Base-by-base conservation (phyloP, 1,140 invertebrate genomes). In the Drosophila obscura region DNA sequence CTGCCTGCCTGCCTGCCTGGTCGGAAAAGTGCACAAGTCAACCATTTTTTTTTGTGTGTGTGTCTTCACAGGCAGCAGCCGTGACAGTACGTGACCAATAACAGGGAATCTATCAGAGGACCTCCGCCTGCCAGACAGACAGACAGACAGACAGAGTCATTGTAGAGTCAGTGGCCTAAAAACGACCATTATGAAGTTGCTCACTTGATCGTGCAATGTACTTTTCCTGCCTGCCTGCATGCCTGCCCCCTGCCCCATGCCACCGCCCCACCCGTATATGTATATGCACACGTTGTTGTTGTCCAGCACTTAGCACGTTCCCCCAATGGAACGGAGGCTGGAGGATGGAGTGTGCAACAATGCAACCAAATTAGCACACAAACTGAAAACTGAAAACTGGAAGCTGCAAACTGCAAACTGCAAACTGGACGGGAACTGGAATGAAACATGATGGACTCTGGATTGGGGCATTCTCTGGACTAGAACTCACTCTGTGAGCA, bases 131-230 rank as follows among this genome's bases (percentile, higher is more conserved):
- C 52, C 16, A 19, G 19, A 13, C 49, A 24, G 35, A 41, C 53
- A 28, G 43, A 58, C 58, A 74, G 60, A 66, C 61, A 57, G 69
- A 66, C 61, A 16, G 51, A 80, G 75, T 55, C 83, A 88, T 88
- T 75, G 80, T 88, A 72, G 75, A 85, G 85, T 90, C 85, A 90
- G 73, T 82, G 85, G 76, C 85, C 85, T 81, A 83, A 73, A 90
- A 80, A 80, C 66, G 56, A 74, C 61, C 71, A 78, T 90, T 85
- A 89, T 80, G 85, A 81, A 90, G 79, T 85, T 91, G 89, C 84
- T 91, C 89, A 91, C 89, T 91, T 91, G 81, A 91, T 82, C 89
- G 89, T 89, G 78, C 89, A 90, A 90, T 89, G 89, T 90, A 85
- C 89, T 75, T 78, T 69, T 71, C 63, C 35, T 66, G 56, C 50